A percentile compares a stretch with the other conserved stretches of the same genome.
Conservation (phyloP, 2,888 invertebrate genomes). For the Electrophaes corylata region DNA sequence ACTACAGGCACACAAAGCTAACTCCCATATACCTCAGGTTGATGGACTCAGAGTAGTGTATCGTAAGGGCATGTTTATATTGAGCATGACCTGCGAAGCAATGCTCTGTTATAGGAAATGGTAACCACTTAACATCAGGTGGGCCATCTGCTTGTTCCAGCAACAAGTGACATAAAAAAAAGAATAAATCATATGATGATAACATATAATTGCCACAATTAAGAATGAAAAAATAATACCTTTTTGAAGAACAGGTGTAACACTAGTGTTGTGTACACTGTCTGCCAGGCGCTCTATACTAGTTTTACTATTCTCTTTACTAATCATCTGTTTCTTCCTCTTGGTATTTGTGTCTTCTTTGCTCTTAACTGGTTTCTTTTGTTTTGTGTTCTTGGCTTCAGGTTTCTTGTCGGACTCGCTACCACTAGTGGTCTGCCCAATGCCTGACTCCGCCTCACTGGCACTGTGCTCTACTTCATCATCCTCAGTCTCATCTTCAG, state of each 20-base stretch:
- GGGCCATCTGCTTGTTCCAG: no score
- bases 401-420: slow-evolving; percentile 46
- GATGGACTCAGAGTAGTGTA: no score
- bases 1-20: no score
- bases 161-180: no score
- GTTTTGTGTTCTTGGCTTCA: slow-evolving; percentile 30
- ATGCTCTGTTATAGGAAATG: no score
- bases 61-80: no score
- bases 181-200: no score
- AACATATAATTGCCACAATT: not conserved
- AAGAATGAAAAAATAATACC: slow-evolving; percentile 48
- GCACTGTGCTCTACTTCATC: slow-evolving; percentile 60
- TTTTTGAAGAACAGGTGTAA: slow-evolving; percentile 65
- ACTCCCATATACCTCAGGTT: no score
- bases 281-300: slow-evolving; percentile 60
- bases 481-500: slow-evolving; percentile 56
- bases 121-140: no score
- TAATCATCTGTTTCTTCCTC: slow-evolving; percentile 28
- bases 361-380: slow-evolving; percentile 25
- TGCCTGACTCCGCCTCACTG: slow-evolving; percentile 72
- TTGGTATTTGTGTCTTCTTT: slow-evolving; percentile 28
- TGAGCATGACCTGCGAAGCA: no score
- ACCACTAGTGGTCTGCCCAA: slow-evolving; percentile 53
- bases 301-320: slow-evolving; percentile 22
- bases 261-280: slow-evolving; percentile 57